Percentiles rank a stretch among this genome's conserved stretches.
phyloP scores from a whole-genome alignment of 2,797 vertebrate species.

The Yasuhikotakia modesta region DNA sequence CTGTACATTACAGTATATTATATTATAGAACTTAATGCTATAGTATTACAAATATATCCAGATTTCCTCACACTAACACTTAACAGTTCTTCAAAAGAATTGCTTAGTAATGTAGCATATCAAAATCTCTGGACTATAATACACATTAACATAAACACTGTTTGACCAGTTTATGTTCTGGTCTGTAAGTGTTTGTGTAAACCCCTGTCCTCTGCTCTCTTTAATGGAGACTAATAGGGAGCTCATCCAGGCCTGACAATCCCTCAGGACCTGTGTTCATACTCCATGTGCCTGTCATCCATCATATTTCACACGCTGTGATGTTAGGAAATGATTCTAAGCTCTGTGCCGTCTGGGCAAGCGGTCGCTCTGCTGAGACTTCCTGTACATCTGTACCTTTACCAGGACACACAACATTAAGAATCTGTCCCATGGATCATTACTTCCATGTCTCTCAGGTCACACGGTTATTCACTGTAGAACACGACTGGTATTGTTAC shows the following conservation, averaged over 20 bases:
- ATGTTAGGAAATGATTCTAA: slow-evolving; percentile 73
- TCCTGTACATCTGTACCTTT: slow-evolving; percentile 55
- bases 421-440: slow-evolving; percentile 1
- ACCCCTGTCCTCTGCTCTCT: slow-evolving; percentile 35
- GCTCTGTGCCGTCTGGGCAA: slow-evolving; percentile 51
- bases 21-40: too few species aligned
- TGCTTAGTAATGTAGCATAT: neutral
- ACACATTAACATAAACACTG: slow-evolving; percentile 15
- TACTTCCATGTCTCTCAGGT: slow-evolving; percentile 1
- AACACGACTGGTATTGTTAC: slow-evolving; percentile 20
- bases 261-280: slow-evolving; percentile 72
- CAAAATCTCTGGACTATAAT: neutral
- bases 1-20: too few species aligned
- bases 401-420: slow-evolving; percentile 27
- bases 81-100: too few species aligned
- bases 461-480: neutral
- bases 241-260: slow-evolving; percentile 72
- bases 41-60: too few species aligned
- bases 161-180: slow-evolving; percentile 14
- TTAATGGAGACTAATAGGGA: slow-evolving; percentile 77
- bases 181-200: neutral
- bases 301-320: slow-evolving; percentile 72
- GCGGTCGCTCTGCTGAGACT: slow-evolving; percentile 35
- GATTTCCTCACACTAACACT: too few species aligned
- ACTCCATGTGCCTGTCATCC: slow-evolving; percentile 68